Conservation (phyloP, 1,140 invertebrate genomes). For the Rhagoletis pomonella region DNA sequence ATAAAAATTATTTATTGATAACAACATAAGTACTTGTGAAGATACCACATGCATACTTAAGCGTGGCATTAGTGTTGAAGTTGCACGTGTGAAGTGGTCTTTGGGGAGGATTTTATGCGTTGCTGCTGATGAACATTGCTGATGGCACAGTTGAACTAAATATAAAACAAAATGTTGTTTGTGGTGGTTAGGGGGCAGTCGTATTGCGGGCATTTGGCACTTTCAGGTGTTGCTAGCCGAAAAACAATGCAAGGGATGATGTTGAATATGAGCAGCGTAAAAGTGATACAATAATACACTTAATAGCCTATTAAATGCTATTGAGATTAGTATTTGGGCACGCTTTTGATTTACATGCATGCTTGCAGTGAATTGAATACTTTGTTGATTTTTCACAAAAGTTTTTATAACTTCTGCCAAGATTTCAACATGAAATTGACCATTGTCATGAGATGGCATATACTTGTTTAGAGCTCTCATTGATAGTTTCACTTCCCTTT, state of each 20-base stretch:
- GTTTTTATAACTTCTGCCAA: too few relatives aligned
- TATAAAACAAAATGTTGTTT: not conserved
- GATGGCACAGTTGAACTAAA: not conserved
- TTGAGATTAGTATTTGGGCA: not conserved
- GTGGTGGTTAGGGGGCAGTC: not conserved
- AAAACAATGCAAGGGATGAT: not conserved
- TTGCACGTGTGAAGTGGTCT: slow-evolving; percentile 35
- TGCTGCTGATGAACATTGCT: not conserved
- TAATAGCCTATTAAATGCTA: slow-evolving; percentile 33
- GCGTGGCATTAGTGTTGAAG: not conserved
- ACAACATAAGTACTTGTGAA: not conserved
- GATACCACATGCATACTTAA: not conserved
- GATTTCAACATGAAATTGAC: too few relatives aligned
- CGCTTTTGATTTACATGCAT: slow-evolving; percentile 33
- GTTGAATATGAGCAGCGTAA: not conserved
- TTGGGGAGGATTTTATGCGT: slow-evolving; percentile 43
- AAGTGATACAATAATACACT: slow-evolving; percentile 34
- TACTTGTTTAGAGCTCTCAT: too few relatives aligned
- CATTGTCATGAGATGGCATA: too few relatives aligned
- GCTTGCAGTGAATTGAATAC: not conserved
- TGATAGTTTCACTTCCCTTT: too few relatives aligned
- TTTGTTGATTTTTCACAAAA: too few relatives aligned
- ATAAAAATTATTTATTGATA: slow-evolving; percentile 51
- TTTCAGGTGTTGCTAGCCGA: not conserved
- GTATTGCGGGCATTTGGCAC: not conserved